These are phyloP conservation scores for Drosophila trapezifrons DNA, from an alignment of 1,140 invertebrate species.

Conservation along the genomic window DNA sequence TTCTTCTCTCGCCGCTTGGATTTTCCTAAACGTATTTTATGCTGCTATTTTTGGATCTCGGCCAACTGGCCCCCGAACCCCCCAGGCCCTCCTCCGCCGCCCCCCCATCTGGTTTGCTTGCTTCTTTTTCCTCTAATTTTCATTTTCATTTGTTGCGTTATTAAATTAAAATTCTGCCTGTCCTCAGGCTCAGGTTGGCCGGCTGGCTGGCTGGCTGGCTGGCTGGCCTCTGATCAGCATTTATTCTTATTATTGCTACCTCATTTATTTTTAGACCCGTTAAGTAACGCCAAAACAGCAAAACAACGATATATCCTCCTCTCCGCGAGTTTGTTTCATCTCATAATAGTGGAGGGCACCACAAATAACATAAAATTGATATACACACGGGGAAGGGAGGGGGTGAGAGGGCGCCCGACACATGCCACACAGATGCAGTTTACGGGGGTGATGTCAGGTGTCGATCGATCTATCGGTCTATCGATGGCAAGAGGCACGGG, in stretches of 20 bases:
- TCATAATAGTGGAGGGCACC: slow-evolving; percentile 26
- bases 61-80: slow-evolving; percentile 32
- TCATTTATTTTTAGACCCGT: slow-evolving; percentile 69
- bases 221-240: slow-evolving; percentile 49
- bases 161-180: slow-evolving; percentile 66
- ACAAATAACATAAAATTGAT: slow-evolving; percentile 14
- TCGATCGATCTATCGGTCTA: not conserved
- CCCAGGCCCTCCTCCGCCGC: not conserved
- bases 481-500: too few relatives aligned
- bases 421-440: slow-evolving; percentile 56
- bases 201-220: slow-evolving; percentile 33
- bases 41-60: slow-evolving; percentile 67
- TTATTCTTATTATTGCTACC: slow-evolving; percentile 61
- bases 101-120: slow-evolving; percentile 10
- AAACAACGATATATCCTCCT: slow-evolving; percentile 27
- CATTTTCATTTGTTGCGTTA: slow-evolving; percentile 63
- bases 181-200: slow-evolving; percentile 60
- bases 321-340: slow-evolving; percentile 40
- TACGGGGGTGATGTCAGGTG: slow-evolving; percentile 18
- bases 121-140: slow-evolving; percentile 13
- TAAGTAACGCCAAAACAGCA: slow-evolving; percentile 54
- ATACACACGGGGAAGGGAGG: not conserved
- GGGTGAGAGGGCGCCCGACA: slow-evolving; percentile 20
- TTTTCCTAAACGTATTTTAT: slow-evolving; percentile 52
- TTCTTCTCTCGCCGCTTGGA: slow-evolving; percentile 38